A percentile compares a stretch with the other conserved stretches of the same genome.
Conservation (phyloP, 2,113 vertebrate genomes). For the Prunella himalayana region DNA sequence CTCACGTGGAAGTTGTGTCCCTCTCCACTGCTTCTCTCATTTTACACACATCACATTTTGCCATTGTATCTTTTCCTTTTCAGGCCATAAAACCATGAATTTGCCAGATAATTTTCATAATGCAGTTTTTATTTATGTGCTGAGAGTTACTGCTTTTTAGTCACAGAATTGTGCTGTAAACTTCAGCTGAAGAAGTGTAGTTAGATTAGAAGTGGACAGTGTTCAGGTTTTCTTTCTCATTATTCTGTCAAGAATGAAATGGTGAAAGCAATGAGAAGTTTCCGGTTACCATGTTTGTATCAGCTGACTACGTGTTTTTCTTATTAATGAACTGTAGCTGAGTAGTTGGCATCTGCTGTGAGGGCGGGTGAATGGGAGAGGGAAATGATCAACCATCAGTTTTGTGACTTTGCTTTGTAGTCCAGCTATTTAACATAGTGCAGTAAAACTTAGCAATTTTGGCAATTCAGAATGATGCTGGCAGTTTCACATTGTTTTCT, state of each 20-base stretch:
- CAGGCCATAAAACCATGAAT: background rate
- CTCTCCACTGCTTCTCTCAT: background rate
- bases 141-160: background rate
- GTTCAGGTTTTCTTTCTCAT: background rate
- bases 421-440: background rate
- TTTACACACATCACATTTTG: background rate
- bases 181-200: background rate
- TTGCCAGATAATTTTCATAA: background rate
- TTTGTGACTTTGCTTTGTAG: background rate
- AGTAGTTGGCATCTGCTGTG: background rate
- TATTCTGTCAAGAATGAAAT: background rate
- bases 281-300: background rate
- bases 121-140: background rate
- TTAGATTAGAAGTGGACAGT: background rate
- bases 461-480: background rate
- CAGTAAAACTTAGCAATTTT: background rate
- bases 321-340: background rate
- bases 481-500: background rate
- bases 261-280: background rate
- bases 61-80: accelerated
- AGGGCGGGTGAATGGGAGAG: background rate
- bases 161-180: background rate
- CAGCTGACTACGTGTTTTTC: background rate
- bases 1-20: accelerated
- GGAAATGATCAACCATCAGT: background rate